These are phyloP conservation scores for Drosophila recens DNA, from an alignment of 2,888 invertebrate genomes.

Conservation along the genomic window DNA sequence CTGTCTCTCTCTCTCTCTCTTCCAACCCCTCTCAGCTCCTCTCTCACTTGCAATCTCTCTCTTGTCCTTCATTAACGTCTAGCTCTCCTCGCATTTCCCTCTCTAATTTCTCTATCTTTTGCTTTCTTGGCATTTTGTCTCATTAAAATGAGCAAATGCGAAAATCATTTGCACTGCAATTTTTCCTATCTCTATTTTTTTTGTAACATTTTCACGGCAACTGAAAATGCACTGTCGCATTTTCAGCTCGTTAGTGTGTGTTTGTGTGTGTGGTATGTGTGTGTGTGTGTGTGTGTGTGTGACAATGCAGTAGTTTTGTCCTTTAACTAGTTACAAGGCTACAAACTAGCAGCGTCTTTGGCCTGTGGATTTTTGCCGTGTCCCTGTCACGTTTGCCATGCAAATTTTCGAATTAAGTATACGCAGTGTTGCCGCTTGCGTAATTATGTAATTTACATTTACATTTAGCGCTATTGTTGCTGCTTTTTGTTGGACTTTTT, in stretches of 20 bases:
- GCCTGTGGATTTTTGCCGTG: conserved; percentile 36
- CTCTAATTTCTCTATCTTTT: conserved; percentile 11
- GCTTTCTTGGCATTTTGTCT: conserved; percentile 53
- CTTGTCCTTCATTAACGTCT: conserved; percentile 48
- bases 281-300: conserved; percentile 13
- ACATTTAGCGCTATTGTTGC: conserved; percentile 51
- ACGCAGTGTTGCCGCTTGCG: conserved; percentile 57
- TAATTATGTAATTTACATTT: conserved; percentile 76
- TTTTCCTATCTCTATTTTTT: conserved; percentile 1
- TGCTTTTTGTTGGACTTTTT: conserved; percentile 11
- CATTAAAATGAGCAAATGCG: conserved; percentile 67
- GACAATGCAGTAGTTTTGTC: conserved; percentile 72
- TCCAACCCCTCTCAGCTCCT: neutral
- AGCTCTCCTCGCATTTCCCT: neutral
- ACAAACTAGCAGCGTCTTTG: conserved; percentile 40
- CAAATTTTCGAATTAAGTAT: conserved; percentile 71
- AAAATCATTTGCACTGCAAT: conserved; percentile 58
- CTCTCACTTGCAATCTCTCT: neutral
- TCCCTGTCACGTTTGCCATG: conserved; percentile 40
- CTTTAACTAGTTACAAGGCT: conserved; percentile 71
- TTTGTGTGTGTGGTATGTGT: conserved; percentile 18
- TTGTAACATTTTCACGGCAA: conserved; percentile 25
- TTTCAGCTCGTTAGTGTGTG: conserved; percentile 49
- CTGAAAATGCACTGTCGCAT: conserved; percentile 45
- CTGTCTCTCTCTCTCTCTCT: neutral